These are phyloP conservation scores for Pterophyllum scalare DNA, from an alignment of 2,113 vertebrate species.

Conservation along the genomic window DNA sequence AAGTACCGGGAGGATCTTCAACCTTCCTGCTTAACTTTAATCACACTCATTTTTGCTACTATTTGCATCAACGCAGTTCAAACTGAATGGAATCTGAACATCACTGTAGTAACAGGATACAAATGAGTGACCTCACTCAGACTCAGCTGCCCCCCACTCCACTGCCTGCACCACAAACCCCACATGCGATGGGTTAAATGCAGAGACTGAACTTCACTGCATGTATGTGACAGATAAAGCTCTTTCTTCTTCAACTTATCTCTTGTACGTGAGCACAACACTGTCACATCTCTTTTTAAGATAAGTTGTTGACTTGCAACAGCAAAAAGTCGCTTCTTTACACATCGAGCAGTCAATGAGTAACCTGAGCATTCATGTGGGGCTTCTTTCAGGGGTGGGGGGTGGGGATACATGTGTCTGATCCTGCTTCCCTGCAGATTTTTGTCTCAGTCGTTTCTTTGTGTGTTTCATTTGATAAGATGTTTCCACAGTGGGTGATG, in stretches of 20 bases:
- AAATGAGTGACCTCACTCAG: neutral
- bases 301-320: neutral
- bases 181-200: no score
- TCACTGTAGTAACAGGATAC: neutral
- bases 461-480: neutral
- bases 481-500: neutral
- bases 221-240: no score
- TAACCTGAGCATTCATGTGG: neutral
- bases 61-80: neutral
- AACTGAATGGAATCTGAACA: neutral
- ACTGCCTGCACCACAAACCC: no score
- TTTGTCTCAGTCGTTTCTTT: neutral
- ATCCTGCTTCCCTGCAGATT: neutral
- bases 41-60: neutral
- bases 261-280: neutral
- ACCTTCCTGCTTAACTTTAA: neutral
- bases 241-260: neutral
- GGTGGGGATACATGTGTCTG: neutral
- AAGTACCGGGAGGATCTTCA: constrained; percentile 3
- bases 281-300: neutral
- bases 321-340: neutral
- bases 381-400: neutral
- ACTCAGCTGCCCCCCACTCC: neutral
- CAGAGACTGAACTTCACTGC: no score
- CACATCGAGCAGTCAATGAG: neutral